Base-by-base conservation (phyloP, 2,113 vertebrate species). In the Megalops atlanticus region DNA sequence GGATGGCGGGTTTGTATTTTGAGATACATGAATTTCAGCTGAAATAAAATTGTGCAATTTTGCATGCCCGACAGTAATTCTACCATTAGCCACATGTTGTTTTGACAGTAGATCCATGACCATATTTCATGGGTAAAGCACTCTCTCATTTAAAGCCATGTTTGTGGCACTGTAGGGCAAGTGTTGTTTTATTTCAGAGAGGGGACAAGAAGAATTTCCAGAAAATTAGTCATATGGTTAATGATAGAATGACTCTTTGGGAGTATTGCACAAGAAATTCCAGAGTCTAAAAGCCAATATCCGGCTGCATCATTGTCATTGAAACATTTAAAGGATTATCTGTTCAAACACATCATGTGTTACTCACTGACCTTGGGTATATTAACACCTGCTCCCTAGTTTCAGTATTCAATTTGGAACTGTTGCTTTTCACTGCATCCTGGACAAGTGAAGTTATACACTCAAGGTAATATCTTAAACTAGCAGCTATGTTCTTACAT, bases 401-500 rank as follows among this genome's bases (percentile, higher is more conserved):
- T 76, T 24, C 38, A 41, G 40, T n/a, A 43, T 16, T 40, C 16
- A 24, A 6, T 68, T 8, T 33, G n/a, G 6, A 31, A 7, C 36
- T 11, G n/a, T 68, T n/a, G 21, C 39, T 11, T 27, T 21, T 15
- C n/a, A 2, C 45, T 39, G 40, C 18, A 75, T 27, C 1, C 73
- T 40, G 71, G 21, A 39, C 35, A 40, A 24, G 70, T 14, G 71
- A 24, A 73, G 12, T 21, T n/a, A 75, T 45, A 58, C 70, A 43
- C 11, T 12, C 72, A 77, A 87, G 86, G 80, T 87, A 87, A 85
- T 40, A 39, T 52, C 69, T 45, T 64, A 0, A 68, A 35, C 16
- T 35, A 43, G 43, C 27, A 78, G 39, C 35, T 24, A 4, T 73
- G 4, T 73, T 73, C 5, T 5, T 36, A 38, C 2, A 18, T 15